Evolutionary conservation across 2,797 vertebrate genomes (phyloP).

Genomic region (Eupleurogrammus muticus): DNA sequence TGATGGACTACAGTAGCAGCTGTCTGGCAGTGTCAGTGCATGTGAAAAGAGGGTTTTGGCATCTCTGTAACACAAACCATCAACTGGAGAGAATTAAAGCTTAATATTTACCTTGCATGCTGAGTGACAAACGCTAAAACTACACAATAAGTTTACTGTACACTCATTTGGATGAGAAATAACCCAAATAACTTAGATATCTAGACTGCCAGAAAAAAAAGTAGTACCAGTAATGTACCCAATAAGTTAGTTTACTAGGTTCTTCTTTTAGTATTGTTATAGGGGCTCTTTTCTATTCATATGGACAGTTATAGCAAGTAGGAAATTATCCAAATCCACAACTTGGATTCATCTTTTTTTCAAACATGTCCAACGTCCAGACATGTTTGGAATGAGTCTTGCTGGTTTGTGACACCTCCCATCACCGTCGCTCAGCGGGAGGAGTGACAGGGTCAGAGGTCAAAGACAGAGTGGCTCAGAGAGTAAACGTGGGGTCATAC

Average conservation of each 20-base stretch:
- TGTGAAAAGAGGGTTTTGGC: slow-evolving; percentile 59
- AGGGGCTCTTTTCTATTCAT: slow-evolving; percentile 22
- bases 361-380: slow-evolving; percentile 21
- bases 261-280: slow-evolving; percentile 21
- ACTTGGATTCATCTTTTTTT: slow-evolving; percentile 25
- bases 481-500: slow-evolving; percentile 91
- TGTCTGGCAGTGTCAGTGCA: slow-evolving; percentile 71
- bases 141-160: slow-evolving; percentile 47
- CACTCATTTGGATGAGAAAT: slow-evolving; percentile 44
- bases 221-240: slow-evolving; percentile 51
- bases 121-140: slow-evolving; percentile 58
- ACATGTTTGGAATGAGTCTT: slow-evolving; percentile 26
- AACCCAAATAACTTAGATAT: slow-evolving; percentile 27
- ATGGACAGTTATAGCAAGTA: slow-evolving; percentile 9
- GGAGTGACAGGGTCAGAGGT: slow-evolving; percentile 57
- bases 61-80: slow-evolving; percentile 35
- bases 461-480: slow-evolving; percentile 74
- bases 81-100: slow-evolving; percentile 50
- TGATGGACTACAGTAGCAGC: slow-evolving; percentile 37
- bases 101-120: slow-evolving; percentile 55
- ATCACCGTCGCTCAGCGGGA: slow-evolving; percentile 25
- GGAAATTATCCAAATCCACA: slow-evolving; percentile 44
- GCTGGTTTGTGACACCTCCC: slow-evolving; percentile 27
- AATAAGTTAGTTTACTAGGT: slow-evolving; percentile 13
- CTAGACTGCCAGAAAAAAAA: slow-evolving; percentile 30